Evolutionary conservation across 2,113 vertebrate genomes (phyloP), one percentile per base, ranked within the genome.

Genomic region (Rhombomys opimus): DNA sequence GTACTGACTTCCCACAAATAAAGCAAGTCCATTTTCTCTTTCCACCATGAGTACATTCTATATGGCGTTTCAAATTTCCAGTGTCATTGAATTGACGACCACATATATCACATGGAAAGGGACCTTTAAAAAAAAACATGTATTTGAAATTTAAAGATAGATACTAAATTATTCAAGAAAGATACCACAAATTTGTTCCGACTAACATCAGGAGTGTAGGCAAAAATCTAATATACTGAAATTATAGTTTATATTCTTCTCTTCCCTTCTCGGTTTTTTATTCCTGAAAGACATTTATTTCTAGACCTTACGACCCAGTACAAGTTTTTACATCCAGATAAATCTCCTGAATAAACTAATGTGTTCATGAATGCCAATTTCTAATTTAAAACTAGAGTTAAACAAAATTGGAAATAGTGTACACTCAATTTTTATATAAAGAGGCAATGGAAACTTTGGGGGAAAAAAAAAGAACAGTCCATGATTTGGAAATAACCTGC

Each of bases 21-120:
- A 99, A 99, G 98, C 99, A 99, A 0, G 99, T 99, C 99, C 99
- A 99, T 96, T 99, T 99, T 84, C 99, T 99, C 97, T 99, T 99
- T 77, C 99, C 99, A 88, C 99, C 99, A 13, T 99, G 99, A 63
- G 99, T 99, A 97, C 99, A 99, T 97, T 99, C 99, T 18, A 99
- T 99, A 97, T 99, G 99, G 78, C 99, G 99, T 94, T 99, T 99
- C 96, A 99, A 98, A 98, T 99, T 99, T 76, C 99, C 99, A 0
- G 99, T 99, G 98, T 99, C 99, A 65, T 99, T 99, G 95, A 99
- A 99, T 81, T 99, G 99, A 15, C 99, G 99, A 27, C 99, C 99
- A 96, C 99, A 99, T 97, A 99, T 99, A 94, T 99, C 99, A 98
- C 99, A 99, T 8, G 99, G 99, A 94, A 99, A 99, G 41, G 99